Evolutionary conservation across 2,797 vertebrate species (phyloP), one percentile per base, ranked within the genome.

Genomic region (Periophthalmus magnuspinnatus): DNA sequence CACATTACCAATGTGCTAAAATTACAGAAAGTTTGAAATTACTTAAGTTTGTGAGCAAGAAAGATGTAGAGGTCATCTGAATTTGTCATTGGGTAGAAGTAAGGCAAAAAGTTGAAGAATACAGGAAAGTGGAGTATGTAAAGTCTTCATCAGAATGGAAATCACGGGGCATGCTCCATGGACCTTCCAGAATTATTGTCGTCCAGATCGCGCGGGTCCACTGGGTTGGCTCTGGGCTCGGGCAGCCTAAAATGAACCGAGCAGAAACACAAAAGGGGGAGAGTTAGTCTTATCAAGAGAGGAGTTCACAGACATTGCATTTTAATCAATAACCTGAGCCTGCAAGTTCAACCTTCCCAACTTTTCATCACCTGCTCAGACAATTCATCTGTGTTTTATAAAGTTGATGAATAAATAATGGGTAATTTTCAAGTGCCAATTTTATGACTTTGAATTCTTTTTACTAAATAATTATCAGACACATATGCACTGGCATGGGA

Each of bases 111-210:
- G 88, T 90, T 85, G 83, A 67, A 71, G 74, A 69, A 68, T 69
- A 67, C 19, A 58, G 32, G 64, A 19, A 9, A 10, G 57, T n/a
- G 2, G 16, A 33, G 57, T 34, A 33, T 82, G 58, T 19, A 58
- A 8, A 58, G 67, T 5, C 0, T 55, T 62, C 65, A 33, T 76
- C 52, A 50, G 76, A 72, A 48, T 65, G 64, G 65, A 11, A 38
- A 66, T 93, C 86, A 93, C 19, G 93, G 93, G 68, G 88, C 89
- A 34, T 92, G 88, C 70, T 86, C 91, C 90, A 89, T 90, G 60
- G 86, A 90, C 0, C 86, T 83, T 55, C 84, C 86, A 0, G 86
- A 81, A 48, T 89, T 87, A 17, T 83, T 74, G 67, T 91, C 91
- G 6, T 84, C 85, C 22, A 85, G 83, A 75, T 92, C 84, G 6